Conservation (phyloP, 2,888 invertebrate species). For the Prenolepis imparis region DNA sequence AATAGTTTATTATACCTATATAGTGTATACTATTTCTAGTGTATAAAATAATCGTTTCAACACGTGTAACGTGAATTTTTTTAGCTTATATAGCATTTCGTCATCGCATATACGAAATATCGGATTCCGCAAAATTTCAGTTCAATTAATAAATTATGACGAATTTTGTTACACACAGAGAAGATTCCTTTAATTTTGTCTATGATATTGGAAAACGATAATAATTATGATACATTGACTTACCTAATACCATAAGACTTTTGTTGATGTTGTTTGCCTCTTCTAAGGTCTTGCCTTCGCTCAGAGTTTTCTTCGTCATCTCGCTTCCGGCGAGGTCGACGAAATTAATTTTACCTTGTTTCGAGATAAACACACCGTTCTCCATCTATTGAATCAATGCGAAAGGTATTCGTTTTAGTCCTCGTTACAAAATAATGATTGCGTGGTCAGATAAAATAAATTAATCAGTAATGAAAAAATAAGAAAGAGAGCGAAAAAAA, state of each 20-base stretch:
- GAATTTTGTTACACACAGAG: neutral
- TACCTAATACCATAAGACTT: conserved; percentile 97
- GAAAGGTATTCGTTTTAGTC: neutral
- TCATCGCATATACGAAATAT: neutral
- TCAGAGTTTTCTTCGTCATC: conserved; percentile 96
- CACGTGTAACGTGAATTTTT: neutral
- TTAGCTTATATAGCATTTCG: neutral
- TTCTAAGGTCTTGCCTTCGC: conserved; percentile 94
- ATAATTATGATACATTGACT: conserved; percentile 74
- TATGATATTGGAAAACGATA: neutral
- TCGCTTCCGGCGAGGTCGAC: conserved; percentile 99
- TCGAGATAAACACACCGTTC: conserved; percentile 94
- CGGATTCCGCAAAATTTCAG: neutral
- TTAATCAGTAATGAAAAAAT: neutral
- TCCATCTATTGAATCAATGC: conserved; percentile 86
- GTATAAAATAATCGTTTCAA: neutral
- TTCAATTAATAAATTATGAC: neutral
- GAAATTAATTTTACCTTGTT: conserved; percentile 97
- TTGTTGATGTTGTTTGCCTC: conserved; percentile 99
- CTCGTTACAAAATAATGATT: neutral
- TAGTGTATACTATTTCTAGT: conserved; percentile 2
- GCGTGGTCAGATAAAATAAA: neutral
- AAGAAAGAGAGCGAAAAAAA: too few relatives aligned
- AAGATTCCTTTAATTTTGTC: neutral
- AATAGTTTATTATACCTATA: too few relatives aligned